Percentiles rank a stretch among this genome's conserved stretches.
These are phyloP conservation scores for Eublepharis macularius DNA, from an alignment of 2,113 vertebrate species.

Conservation along the genomic window DNA sequence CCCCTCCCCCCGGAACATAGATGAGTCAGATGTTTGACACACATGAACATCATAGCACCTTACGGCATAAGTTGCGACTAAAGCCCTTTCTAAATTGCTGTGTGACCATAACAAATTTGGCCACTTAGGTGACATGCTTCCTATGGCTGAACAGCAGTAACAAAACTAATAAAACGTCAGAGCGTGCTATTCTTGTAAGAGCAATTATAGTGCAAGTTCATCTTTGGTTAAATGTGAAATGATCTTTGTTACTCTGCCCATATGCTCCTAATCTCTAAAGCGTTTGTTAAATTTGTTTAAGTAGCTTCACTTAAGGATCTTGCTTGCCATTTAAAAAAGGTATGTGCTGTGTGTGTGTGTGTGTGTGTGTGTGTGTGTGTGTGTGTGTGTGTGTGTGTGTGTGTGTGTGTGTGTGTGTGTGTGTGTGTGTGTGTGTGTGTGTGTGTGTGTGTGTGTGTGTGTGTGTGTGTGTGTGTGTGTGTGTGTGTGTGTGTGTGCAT, in stretches of 20 bases:
- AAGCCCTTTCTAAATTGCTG: background rate
- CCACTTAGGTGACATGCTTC: background rate
- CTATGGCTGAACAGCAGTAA: background rate
- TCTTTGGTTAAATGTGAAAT: background rate
- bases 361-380: background rate
- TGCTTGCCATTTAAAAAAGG: background rate
- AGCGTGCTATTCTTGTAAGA: background rate
- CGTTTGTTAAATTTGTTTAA: conserved; percentile 13
- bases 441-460: background rate
- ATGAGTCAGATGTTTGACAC: background rate
- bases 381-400: background rate
- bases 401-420: background rate
- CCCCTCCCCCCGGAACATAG: background rate
- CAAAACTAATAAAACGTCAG: background rate
- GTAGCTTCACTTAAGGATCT: conserved; percentile 4
- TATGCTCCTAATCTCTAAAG: conserved; percentile 15
- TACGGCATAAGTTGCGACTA: background rate
- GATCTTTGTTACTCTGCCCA: background rate
- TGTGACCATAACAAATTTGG: background rate
- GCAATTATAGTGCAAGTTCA: background rate
- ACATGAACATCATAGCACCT: no score
- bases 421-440: background rate
- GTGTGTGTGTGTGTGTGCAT: background rate
- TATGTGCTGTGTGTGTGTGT: background rate
- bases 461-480: background rate